These are phyloP conservation scores for Ethmia dodecea DNA, from an alignment of 2,888 invertebrate genomes.

Conservation along the genomic window DNA sequence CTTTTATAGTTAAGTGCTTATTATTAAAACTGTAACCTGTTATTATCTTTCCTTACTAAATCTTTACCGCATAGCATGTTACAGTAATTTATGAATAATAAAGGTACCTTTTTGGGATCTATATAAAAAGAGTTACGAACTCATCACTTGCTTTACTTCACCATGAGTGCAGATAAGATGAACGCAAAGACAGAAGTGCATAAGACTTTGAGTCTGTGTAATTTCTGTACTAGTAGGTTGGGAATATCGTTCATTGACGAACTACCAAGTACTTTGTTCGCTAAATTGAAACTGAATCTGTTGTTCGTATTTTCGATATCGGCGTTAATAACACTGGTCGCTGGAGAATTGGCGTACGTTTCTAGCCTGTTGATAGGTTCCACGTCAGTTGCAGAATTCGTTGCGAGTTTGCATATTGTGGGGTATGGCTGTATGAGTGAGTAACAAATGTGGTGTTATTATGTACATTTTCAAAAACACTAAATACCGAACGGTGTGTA, in stretches of 20 bases:
- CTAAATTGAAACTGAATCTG: slow-evolving; percentile 23
- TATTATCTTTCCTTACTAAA: too few species aligned
- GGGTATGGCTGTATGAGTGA: slow-evolving; percentile 57
- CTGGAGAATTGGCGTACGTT: slow-evolving; percentile 42
- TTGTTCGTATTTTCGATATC: slow-evolving; percentile 30
- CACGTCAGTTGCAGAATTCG: slow-evolving; percentile 42
- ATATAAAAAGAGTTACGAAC: too few species aligned
- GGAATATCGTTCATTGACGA: slow-evolving; percentile 45
- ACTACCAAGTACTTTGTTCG: slow-evolving; percentile 22
- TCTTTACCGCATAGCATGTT: too few species aligned
- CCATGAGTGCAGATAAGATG: slow-evolving; percentile 10
- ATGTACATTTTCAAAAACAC: too few species aligned
- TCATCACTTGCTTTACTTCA: too few species aligned
- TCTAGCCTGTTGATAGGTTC: slow-evolving; percentile 31
- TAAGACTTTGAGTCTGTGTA: slow-evolving; percentile 37
- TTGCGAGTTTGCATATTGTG: slow-evolving; percentile 48
- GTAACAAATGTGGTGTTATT: too few species aligned
- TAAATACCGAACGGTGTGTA: too few species aligned
- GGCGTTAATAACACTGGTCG: slow-evolving; percentile 34
- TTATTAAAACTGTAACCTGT: slow-evolving; percentile 1
- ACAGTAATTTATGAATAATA: too few species aligned
- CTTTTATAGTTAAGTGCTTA: neutral
- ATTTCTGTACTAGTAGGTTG: slow-evolving; percentile 39
- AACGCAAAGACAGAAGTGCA: slow-evolving; percentile 36
- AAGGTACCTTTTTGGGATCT: too few species aligned